Evolutionary conservation across 2,113 vertebrate genomes (phyloP).

Genomic region (Setophaga coronata): DNA sequence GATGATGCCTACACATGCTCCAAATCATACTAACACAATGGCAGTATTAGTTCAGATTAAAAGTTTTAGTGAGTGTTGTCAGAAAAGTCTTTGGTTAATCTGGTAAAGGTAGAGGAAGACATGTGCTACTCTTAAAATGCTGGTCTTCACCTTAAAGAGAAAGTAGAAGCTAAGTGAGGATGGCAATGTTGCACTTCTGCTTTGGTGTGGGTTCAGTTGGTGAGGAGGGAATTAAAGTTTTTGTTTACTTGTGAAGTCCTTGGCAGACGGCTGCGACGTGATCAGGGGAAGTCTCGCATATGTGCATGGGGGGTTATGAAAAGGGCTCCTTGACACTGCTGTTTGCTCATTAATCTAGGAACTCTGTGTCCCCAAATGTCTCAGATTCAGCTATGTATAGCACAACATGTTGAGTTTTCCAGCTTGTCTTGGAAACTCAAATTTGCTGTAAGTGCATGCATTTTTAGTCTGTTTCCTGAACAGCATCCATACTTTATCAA

Average conservation of each 20-base stretch:
- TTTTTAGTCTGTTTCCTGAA: not conserved
- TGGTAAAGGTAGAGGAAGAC: not conserved
- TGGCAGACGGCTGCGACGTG: rapidly evolving
- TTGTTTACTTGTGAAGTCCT: not conserved
- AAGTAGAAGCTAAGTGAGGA: not conserved
- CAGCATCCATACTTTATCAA: not conserved
- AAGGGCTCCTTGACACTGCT: not conserved
- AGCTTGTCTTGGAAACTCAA: not conserved
- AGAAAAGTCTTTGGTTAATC: not conserved
- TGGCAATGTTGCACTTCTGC: not conserved
- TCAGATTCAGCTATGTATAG: not conserved
- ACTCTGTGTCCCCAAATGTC: not conserved
- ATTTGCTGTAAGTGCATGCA: not conserved
- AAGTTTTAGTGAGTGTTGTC: not conserved
- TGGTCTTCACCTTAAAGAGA: not conserved
- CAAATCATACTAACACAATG: not conserved
- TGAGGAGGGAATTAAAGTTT: not conserved
- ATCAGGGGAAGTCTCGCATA: not conserved
- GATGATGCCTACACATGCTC: not conserved
- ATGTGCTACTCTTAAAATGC: not conserved
- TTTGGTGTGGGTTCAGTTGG: not conserved
- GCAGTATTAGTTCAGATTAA: not conserved
- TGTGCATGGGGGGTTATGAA: rapidly evolving
- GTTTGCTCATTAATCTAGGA: not conserved
- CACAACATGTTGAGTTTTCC: not conserved